Evolutionary conservation across 2,888 invertebrate species (phyloP).

Genomic region (Cremastobaeus sp.): DNA sequence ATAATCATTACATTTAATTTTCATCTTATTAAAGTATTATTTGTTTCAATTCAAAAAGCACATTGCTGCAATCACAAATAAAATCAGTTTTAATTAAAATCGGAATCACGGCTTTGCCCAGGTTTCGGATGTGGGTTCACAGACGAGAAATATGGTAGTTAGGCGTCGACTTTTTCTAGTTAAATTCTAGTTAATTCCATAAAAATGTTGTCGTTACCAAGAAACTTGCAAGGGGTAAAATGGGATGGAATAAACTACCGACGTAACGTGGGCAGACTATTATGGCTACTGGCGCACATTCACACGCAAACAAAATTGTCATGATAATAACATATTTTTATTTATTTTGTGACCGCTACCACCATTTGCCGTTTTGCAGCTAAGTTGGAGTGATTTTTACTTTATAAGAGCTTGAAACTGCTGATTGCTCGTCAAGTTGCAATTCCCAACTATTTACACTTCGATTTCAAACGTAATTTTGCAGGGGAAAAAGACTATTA

Average conservation of each 20-base stretch:
- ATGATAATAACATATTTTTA: slow-evolving; percentile 46
- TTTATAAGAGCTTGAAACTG: slow-evolving; percentile 32
- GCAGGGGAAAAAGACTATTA: not conserved
- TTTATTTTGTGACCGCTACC: slow-evolving; percentile 30
- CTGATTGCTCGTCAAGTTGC: slow-evolving; percentile 1
- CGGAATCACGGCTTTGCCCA: not conserved
- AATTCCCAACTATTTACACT: not conserved
- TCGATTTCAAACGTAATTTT: not conserved
- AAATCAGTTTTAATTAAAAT: not conserved
- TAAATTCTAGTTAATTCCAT: slow-evolving; percentile 24
- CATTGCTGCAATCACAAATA: no score
- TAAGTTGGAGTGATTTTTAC: slow-evolving; percentile 28
- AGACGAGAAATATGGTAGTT: not conserved
- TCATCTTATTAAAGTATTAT: no score
- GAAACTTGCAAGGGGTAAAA: slow-evolving; percentile 34
- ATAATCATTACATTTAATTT: no score
- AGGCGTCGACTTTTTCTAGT: slow-evolving; percentile 21
- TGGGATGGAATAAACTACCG: slow-evolving; percentile 22
- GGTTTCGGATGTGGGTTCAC: not conserved
- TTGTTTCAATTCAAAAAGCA: no score
- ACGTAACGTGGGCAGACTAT: slow-evolving; percentile 36
- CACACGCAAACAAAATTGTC: slow-evolving; percentile 39
- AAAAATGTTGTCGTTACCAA: slow-evolving; percentile 25
- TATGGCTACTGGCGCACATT: slow-evolving; percentile 25
- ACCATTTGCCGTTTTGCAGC: slow-evolving; percentile 22